Evolutionary conservation across 1,140 invertebrate species (phyloP).

Genomic region (Scaptomyza pallida): DNA sequence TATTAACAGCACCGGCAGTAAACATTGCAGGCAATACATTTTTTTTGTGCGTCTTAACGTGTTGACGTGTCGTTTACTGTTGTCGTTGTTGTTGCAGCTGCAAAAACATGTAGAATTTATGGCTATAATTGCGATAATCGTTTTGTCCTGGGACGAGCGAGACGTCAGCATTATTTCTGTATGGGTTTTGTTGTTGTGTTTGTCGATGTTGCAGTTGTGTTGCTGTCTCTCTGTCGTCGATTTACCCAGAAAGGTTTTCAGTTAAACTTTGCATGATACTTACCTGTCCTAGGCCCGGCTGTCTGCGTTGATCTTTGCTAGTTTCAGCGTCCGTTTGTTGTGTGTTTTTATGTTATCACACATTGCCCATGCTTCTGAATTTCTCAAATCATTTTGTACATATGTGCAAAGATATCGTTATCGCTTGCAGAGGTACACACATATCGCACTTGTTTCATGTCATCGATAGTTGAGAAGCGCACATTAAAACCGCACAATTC

Average conservation of each 20-base stretch:
- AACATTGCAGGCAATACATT: conserved; percentile 99
- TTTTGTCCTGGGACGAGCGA: conserved; percentile 52
- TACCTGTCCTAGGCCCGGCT: conserved; percentile 32
- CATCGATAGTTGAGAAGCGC: conserved; percentile 8
- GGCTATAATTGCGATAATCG: conserved; percentile 56
- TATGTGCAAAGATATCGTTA: conserved; percentile 24
- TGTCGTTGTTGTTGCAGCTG: conserved; percentile 28
- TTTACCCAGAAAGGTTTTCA: conserved; percentile 9
- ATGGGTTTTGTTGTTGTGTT: conserved; percentile 5
- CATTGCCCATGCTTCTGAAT: conserved; percentile 49
- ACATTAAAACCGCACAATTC: background rate
- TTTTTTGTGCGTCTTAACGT: conserved; percentile 24
- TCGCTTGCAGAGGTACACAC: background rate
- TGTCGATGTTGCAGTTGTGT: conserved; percentile 6
- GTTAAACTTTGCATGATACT: conserved; percentile 13
- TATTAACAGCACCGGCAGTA: conserved; percentile 97
- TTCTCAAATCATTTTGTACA: conserved; percentile 45
- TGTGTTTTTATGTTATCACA: conserved; percentile 65
- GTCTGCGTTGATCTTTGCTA: conserved; percentile 13
- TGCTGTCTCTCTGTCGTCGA: conserved; percentile 8
- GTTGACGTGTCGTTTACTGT: conserved; percentile 35
- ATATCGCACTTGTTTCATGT: background rate
- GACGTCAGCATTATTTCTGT: conserved; percentile 42
- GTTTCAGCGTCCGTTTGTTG: conserved; percentile 41
- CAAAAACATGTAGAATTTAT: conserved; percentile 33